Percentiles rank a stretch among this genome's conserved stretches.
phyloP scores from a whole-genome alignment of 2,888 invertebrate species.

The Eumacrocentrus americanus region DNA sequence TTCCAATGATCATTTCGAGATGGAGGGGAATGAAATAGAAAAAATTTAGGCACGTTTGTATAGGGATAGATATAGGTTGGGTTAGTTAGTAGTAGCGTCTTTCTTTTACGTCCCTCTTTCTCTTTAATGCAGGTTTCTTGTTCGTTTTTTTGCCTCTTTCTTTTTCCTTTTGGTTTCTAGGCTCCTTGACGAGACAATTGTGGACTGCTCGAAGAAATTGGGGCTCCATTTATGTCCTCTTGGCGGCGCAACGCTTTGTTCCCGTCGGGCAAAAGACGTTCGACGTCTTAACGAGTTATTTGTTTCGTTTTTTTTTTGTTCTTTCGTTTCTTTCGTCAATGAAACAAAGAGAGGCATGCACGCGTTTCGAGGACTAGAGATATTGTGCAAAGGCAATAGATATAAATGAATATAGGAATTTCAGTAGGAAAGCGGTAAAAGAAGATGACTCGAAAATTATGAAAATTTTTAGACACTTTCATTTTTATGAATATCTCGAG shows the following conservation, averaged over 20 bases:
- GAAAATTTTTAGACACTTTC: too few relatives aligned
- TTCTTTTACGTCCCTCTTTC: neutral
- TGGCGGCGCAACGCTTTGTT: neutral
- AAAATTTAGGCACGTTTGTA: constrained; percentile 8
- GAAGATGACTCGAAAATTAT: too few relatives aligned
- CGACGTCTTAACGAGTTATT: neutral
- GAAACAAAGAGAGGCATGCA: too few relatives aligned
- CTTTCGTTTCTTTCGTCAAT: too few relatives aligned
- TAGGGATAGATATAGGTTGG: too few relatives aligned
- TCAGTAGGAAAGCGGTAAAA: too few relatives aligned
- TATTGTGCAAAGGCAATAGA: too few relatives aligned
- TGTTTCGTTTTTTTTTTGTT: neutral
- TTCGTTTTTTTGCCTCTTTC: neutral
- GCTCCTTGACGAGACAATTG: constrained; percentile 2
- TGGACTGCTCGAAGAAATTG: neutral
- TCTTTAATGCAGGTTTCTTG: too few relatives aligned
- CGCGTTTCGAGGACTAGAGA: too few relatives aligned
- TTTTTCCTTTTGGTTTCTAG: neutral
- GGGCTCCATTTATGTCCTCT: constrained; percentile 3
- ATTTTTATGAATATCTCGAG: too few relatives aligned
- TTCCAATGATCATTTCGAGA: neutral
- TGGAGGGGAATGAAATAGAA: constrained; percentile 10
- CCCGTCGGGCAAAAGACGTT: neutral
- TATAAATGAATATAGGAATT: too few relatives aligned
- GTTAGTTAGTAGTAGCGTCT: too few relatives aligned